These are phyloP conservation scores for Actenoides hombroni DNA, from an alignment of 2,113 vertebrate species.

Conservation along the genomic window DNA sequence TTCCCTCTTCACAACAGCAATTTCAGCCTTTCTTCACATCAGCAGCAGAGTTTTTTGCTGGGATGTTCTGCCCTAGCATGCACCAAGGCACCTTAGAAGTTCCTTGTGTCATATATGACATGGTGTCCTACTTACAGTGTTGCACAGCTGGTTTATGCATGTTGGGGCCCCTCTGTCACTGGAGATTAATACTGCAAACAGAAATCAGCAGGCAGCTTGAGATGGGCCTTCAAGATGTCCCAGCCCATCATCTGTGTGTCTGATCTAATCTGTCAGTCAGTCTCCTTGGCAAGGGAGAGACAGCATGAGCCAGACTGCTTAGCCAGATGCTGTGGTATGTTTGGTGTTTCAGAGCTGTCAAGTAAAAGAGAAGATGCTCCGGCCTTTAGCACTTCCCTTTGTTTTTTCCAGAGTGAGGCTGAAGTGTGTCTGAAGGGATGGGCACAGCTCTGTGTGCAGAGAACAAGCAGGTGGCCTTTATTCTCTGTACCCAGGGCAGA, in stretches of 20 bases:
- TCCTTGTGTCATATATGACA: not conserved
- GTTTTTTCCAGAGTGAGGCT: not conserved
- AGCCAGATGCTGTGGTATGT: constrained; percentile 35
- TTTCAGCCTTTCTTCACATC: not conserved
- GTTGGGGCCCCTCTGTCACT: constrained; percentile 30
- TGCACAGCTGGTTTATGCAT: constrained; percentile 27
- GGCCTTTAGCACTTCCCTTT: not conserved
- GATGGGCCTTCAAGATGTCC: constrained; percentile 39
- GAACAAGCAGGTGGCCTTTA: not conserved
- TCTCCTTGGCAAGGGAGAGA: not conserved
- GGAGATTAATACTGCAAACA: constrained; percentile 43
- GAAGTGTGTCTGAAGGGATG: not conserved
- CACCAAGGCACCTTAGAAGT: not conserved
- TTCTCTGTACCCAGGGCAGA: not conserved
- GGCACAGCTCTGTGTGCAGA: not conserved
- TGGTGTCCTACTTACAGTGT: constrained; percentile 14
- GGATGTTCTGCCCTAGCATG: not conserved
- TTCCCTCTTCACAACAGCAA: not conserved
- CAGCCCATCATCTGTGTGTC: constrained; percentile 26
- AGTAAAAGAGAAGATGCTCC: not conserved
- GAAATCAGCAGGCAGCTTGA: not conserved
- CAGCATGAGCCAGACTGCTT: constrained; percentile 11
- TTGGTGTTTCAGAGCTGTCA: constrained; percentile 45
- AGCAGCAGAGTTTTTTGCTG: not conserved
- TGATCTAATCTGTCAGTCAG: constrained; percentile 59